Base-by-base conservation (phyloP, 2,888 invertebrate genomes). In the Ditylenchus weischeri region DNA sequence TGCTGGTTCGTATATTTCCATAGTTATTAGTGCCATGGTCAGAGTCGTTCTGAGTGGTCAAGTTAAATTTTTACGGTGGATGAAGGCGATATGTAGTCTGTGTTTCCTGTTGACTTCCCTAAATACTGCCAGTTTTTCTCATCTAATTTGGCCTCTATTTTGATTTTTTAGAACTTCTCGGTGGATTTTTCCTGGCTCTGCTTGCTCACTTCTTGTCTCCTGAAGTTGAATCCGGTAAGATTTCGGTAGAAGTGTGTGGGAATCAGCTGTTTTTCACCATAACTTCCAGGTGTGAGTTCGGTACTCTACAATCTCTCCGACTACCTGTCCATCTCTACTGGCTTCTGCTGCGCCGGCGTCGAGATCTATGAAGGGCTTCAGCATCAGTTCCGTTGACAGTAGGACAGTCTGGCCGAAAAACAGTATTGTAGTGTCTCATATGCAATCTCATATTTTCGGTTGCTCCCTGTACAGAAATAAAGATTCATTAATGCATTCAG, bases 111-210 rank as follows among this genome's bases (percentile, higher is more conserved):
- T 50, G 6, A 21, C n/a, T 6, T 50, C 6, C 21, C 21, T 50
- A 50, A 6, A 18, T 18, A 54, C 21, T 54, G 11, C n/a, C n/a
- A n/a, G n/a, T 11, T 4, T 54, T 19, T 38, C 11, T 59, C 23
- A 11, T 38, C 19, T n/a, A 38, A 7, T 4, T 6, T n/a, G 11
- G 7, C 1, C 36, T n/a, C 6, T 29, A 19, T 21, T 19, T 59
- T 29, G 3, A 15, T 18, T 13, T 65, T 69, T 51, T 35, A 69
- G 70, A 47, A 19, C 57, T 70, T 13, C 67, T 70, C 51, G 70
- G 70, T 47, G 70, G 64, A 21, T 65, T 70, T 48, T 10, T 70
- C n/a, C 66, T 70, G 2, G 64, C 70, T 29, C 23, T 70, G n/a
- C 47, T 70, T 48, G 59, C 62, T 21, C 70, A 70, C 49, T 57